These are phyloP conservation scores for Eurytoma adleriae DNA, from an alignment of 2,888 invertebrate genomes.

Conservation along the genomic window DNA sequence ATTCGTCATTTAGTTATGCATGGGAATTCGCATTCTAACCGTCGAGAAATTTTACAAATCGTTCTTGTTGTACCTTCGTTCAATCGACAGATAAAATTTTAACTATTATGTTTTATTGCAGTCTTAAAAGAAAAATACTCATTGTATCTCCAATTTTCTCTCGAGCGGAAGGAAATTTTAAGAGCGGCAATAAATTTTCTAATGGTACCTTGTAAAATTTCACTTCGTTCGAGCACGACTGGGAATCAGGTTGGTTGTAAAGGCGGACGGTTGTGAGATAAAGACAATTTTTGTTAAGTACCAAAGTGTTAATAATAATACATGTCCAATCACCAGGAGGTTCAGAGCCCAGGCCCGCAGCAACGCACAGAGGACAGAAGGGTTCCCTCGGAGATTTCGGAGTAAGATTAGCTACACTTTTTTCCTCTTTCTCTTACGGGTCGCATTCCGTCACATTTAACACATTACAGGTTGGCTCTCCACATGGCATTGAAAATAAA, in stretches of 20 bases:
- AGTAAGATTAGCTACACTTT: constrained; percentile 15
- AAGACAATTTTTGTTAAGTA: constrained; percentile 52
- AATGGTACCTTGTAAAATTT: constrained; percentile 14
- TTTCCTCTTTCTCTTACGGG: background rate
- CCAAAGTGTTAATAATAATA: constrained; percentile 59
- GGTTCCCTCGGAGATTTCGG: constrained; percentile 43
- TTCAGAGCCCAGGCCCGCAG: constrained; percentile 52
- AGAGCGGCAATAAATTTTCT: constrained; percentile 1
- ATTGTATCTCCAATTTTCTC: background rate
- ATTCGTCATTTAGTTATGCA: background rate
- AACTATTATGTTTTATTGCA: background rate
- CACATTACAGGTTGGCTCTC: no score
- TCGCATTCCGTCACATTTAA: background rate
- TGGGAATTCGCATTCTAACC: background rate
- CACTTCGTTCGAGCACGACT: background rate
- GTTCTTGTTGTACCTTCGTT: background rate
- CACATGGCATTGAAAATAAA: no score
- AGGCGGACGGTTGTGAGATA: background rate
- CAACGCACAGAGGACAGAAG: constrained; percentile 38
- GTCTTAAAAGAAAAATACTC: background rate
- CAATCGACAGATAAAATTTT: background rate
- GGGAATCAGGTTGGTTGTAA: background rate
- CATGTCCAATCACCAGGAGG: constrained; percentile 56
- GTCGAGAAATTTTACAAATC: constrained; percentile 15
- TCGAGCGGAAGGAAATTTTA: background rate